Conservation (phyloP, 35 echinoderm and acorn worm genomes). For the Lytechinus pictus region DNA sequence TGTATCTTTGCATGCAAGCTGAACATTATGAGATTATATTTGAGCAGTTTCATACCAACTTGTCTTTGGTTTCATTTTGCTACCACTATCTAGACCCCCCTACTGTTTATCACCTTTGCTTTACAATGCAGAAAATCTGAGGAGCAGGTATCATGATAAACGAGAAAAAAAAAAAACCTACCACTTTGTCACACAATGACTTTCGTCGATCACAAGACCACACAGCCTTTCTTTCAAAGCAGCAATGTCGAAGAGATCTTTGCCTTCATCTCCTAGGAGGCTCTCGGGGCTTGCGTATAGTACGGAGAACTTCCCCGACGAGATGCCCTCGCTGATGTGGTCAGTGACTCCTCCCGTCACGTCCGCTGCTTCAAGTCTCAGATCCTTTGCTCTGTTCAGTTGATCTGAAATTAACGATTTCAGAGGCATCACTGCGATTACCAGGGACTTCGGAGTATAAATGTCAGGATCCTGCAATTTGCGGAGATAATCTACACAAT, state of each 20-base stretch:
- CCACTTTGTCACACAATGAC: constrained; percentile 40
- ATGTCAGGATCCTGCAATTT: not conserved
- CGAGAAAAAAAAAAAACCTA: not conserved
- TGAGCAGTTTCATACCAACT: too few species aligned
- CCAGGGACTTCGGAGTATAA: not conserved
- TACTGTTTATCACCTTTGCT: too few species aligned
- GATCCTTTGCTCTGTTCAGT: not conserved
- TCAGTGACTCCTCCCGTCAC: not conserved
- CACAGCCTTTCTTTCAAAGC: not conserved
- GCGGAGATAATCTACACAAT: constrained; percentile 17
- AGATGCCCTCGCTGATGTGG: not conserved
- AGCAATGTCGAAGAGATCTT: not conserved
- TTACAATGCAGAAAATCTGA: too few species aligned
- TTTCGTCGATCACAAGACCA: constrained; percentile 17
- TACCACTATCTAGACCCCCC: too few species aligned
- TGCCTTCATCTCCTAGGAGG: not conserved
- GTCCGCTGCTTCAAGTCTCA: not conserved
- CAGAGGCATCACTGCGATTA: not conserved
- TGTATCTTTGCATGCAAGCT: too few species aligned
- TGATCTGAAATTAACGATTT: constrained; percentile 5
- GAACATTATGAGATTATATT: too few species aligned
- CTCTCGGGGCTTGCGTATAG: not conserved
- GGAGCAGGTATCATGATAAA: too few species aligned
- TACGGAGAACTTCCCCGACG: not conserved
- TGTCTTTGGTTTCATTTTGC: too few species aligned